These are phyloP conservation scores for Ciconia nigra DNA, from an alignment of 2,797 vertebrate species.

Conservation along the genomic window DNA sequence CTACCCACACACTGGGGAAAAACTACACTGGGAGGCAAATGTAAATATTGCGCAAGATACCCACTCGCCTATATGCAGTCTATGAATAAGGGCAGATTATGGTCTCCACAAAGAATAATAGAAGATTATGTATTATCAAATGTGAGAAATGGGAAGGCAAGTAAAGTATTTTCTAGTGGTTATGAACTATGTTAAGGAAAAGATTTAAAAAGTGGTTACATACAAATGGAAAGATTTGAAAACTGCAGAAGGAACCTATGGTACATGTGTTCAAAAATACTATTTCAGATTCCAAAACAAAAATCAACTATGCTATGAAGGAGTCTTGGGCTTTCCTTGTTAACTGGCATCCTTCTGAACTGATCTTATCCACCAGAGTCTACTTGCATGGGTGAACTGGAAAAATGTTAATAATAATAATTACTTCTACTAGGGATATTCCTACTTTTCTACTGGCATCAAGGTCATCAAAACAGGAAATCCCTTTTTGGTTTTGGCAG, in stretches of 20 bases:
- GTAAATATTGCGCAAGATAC: neutral
- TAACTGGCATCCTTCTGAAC: neutral
- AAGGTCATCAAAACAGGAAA: neutral
- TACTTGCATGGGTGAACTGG: neutral
- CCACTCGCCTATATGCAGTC: neutral
- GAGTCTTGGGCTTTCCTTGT: neutral
- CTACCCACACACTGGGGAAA: neutral
- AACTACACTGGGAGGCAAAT: neutral
- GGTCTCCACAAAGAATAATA: neutral
- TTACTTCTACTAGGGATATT: neutral
- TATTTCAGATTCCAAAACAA: neutral
- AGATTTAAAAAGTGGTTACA: neutral
- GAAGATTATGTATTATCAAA: neutral
- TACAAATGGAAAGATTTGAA: neutral
- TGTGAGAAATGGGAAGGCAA: neutral
- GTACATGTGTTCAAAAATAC: neutral
- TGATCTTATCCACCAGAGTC: neutral
- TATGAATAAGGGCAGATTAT: neutral
- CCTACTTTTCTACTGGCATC: neutral
- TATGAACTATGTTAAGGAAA: neutral
- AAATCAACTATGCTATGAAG: neutral
- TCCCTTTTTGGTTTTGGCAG: neutral
- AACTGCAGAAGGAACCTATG: neutral
- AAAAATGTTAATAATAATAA: neutral
- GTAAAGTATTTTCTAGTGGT: neutral